A percentile compares a stretch with the other conserved stretches of the same genome.
These are phyloP conservation scores for Motacilla alba DNA, from an alignment of 2,113 vertebrate genomes.

Conservation along the genomic window DNA sequence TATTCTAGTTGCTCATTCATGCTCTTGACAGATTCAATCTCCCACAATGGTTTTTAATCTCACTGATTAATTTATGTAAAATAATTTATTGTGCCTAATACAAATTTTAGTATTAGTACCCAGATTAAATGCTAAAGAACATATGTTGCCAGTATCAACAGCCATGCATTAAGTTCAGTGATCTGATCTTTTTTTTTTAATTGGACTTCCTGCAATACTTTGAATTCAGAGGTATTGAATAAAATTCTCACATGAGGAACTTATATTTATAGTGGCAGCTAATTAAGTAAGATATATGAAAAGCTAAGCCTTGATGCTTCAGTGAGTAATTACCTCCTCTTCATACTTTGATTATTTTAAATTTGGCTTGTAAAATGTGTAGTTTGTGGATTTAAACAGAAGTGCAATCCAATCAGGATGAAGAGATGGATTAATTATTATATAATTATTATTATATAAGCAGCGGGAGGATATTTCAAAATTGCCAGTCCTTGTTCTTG, in stretches of 20 bases:
- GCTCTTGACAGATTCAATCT: background rate
- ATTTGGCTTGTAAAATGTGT: background rate
- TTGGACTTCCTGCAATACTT: background rate
- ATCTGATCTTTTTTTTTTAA: background rate
- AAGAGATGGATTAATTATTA: background rate
- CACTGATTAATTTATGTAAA: background rate
- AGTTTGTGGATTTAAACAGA: background rate
- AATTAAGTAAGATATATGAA: background rate
- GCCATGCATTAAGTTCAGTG: background rate
- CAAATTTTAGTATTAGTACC: background rate
- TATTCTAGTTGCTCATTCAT: background rate
- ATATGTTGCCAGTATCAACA: background rate
- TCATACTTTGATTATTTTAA: background rate
- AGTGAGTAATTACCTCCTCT: background rate
- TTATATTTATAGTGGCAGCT: conserved; percentile 5
- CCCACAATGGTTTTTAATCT: background rate
- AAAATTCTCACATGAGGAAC: background rate
- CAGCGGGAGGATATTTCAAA: background rate
- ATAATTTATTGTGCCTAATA: background rate
- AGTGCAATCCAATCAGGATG: background rate
- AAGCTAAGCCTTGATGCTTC: background rate
- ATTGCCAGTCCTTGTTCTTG: background rate
- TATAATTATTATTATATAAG: background rate
- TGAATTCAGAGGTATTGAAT: background rate
- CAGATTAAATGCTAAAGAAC: background rate